These are phyloP conservation scores for Monoplex corrugatus DNA, from an alignment of 2,888 invertebrate genomes.

Conservation along the genomic window DNA sequence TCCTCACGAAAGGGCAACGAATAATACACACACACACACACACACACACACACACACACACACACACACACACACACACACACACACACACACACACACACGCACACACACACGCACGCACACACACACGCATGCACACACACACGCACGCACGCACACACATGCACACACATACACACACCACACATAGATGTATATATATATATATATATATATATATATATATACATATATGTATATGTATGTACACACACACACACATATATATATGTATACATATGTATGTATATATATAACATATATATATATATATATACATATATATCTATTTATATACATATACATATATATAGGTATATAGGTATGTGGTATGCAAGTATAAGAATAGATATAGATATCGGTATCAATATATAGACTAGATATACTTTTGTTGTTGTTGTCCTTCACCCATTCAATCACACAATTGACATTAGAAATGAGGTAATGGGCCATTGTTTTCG, in stretches of 20 bases:
- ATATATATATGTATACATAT: not conserved
- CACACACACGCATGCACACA: not conserved
- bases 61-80: no score
- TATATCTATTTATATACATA: not conserved
- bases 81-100: no score
- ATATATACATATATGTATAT: not conserved
- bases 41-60: no score
- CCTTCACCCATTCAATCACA: no score
- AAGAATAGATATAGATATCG: not conserved
- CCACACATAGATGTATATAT: not conserved
- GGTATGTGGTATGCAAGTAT: not conserved
- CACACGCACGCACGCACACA: not conserved
- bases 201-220: not conserved
- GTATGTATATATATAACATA: not conserved
- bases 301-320: not conserved
- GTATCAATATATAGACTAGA: no score
- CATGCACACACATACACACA: not conserved
- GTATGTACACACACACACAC: not conserved
- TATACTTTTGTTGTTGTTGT: no score
- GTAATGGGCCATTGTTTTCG: no score
- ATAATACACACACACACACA: no score
- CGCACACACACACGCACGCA: not conserved
- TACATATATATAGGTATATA: no score
- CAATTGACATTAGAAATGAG: no score
- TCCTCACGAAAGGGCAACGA: no score